Evolutionary conservation across 1,140 invertebrate genomes (phyloP), one percentile per base, ranked within the genome.

Genomic region (Odontomachus brunneus): DNA sequence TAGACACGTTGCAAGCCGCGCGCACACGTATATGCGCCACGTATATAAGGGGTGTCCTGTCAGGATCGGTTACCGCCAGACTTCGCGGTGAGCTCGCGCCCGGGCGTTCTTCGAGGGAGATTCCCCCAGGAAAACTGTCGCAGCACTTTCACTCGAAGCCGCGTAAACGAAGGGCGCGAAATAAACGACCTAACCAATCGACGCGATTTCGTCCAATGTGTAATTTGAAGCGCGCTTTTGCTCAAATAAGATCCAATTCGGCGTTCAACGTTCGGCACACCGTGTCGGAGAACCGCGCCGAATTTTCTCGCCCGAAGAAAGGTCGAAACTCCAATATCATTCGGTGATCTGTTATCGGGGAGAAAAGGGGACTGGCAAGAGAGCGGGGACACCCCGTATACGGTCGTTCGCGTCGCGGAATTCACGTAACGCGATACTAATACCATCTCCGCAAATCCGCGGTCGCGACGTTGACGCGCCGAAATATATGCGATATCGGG

Each of bases 401-500:
- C 65, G 49, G 38, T 0, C 24, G 57, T 72, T 44, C 67, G 72
- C 60, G 81, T 85, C 66, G 74, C 78, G 86, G 75, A 78, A 82
- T 83, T 57, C 67, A 82, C 66, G 88, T 89, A 87, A 89, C 82
- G 73, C 67, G 88, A 89, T 87, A 78, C 65, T 66, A 72, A 88
- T 84, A 84, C 66, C 82, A 75, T 63, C 51, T 73, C 86, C 86
- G 85, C 84, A 86, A 84, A 63, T 59, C 80, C 71, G 86, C 71
- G 78, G 88, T 88, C 66, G 74, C 67, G 78, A 82, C 78, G 84
- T 80, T 65, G 84, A 83, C 69, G 86, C 80, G 83, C 67, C 74
- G 81, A 82, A 78, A 85, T 62, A 53, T 63, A 86, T 69, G 65
- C 26, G 55, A 22, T 17, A 22, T 33, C 60, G 22, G 9, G 55